Evolutionary conservation across 2,888 invertebrate genomes (phyloP).

Genomic region (Acrocyrtus sp.): DNA sequence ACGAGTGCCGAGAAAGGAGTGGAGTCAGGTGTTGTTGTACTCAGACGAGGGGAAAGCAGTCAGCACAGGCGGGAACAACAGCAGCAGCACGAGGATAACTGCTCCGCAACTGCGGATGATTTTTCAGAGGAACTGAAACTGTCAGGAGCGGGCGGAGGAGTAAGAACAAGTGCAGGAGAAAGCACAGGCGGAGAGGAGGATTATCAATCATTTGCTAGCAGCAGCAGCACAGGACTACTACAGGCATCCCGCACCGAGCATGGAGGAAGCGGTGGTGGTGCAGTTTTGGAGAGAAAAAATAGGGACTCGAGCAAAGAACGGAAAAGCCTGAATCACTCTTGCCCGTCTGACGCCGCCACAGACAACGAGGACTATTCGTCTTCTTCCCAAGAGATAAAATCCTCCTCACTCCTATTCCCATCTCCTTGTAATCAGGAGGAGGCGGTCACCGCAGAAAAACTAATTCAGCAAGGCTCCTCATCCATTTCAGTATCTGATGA

Average conservation of each 20-base stretch:
- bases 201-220: constrained; percentile 45
- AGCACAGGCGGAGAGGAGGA: constrained; percentile 28
- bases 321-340: constrained; percentile 51
- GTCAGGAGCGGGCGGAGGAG: constrained; percentile 27
- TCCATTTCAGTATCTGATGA: constrained; percentile 48
- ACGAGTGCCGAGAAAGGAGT: constrained; percentile 13
- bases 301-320: constrained; percentile 13
- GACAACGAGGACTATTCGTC: constrained; percentile 53
- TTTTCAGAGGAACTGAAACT: constrained; percentile 44
- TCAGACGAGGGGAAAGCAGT: constrained; percentile 13
- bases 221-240: too few relatives aligned
- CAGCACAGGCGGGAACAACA: constrained; percentile 30
- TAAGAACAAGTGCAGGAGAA: constrained; percentile 26
- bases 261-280: constrained; percentile 19
- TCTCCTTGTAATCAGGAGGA: constrained; percentile 35
- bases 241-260: constrained; percentile 36
- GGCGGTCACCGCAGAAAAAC: constrained; percentile 45
- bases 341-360: constrained; percentile 50
- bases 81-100: constrained; percentile 37
- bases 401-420: constrained; percentile 34
- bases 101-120: constrained; percentile 11
- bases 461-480: constrained; percentile 40
- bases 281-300: constrained; percentile 34
- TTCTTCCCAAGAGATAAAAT: constrained; percentile 51
- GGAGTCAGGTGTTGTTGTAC: constrained; percentile 28